These are phyloP conservation scores for Talpa occidentalis DNA, from an alignment of 2,113 vertebrate species.

Conservation along the genomic window DNA sequence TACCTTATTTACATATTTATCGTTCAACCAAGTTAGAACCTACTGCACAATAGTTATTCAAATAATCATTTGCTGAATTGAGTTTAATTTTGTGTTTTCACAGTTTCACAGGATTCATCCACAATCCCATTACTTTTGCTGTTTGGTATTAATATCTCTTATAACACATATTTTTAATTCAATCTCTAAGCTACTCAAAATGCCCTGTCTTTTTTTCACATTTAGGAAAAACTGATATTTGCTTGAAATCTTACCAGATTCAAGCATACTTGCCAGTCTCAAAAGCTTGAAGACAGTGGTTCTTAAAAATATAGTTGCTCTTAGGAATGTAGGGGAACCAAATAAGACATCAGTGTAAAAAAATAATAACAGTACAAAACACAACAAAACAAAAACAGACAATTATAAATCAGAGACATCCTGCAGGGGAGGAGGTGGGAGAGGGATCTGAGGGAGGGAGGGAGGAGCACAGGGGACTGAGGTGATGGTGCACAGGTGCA, in stretches of 20 bases:
- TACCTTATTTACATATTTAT: neutral
- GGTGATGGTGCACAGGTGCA: too few relatives aligned
- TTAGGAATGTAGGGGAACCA: too few relatives aligned
- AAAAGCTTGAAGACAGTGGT: neutral
- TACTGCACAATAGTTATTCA: neutral
- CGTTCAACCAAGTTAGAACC: neutral
- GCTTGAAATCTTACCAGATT: neutral
- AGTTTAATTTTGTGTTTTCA: neutral
- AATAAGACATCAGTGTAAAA: too few relatives aligned
- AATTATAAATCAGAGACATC: too few relatives aligned
- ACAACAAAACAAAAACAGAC: too few relatives aligned
- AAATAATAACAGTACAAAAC: too few relatives aligned
- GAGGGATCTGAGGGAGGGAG: too few relatives aligned
- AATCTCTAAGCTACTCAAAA: neutral
- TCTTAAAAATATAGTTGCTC: neutral
- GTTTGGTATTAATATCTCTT: neutral
- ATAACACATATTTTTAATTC: neutral
- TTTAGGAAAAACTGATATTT: neutral
- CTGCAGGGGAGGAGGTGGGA: too few relatives aligned
- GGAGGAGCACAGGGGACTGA: too few relatives aligned
- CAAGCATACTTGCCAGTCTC: neutral
- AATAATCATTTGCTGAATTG: neutral
- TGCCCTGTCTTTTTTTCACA: neutral
- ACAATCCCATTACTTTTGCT: neutral
- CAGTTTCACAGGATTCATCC: neutral